Percentiles rank a stretch among this genome's conserved stretches.
These are phyloP conservation scores for Fringilla coelebs DNA, from an alignment of 2,797 vertebrate genomes.

Conservation along the genomic window DNA sequence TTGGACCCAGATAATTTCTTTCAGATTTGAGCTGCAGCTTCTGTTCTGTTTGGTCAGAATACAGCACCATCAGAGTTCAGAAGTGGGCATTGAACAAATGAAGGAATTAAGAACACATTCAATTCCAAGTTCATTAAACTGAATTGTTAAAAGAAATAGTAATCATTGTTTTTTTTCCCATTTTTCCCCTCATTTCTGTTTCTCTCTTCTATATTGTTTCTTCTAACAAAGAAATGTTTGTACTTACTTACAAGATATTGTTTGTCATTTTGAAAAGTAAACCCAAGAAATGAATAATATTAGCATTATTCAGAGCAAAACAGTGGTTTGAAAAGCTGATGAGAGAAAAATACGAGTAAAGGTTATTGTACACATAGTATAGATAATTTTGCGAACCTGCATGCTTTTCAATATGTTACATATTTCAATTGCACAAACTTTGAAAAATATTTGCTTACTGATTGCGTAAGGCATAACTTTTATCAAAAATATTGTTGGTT, in stretches of 20 bases:
- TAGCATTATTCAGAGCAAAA: not conserved
- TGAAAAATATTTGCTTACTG: not conserved
- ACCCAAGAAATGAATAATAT: not conserved
- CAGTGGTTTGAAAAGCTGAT: not conserved
- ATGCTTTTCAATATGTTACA: not conserved
- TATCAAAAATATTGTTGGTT: not conserved
- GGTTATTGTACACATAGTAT: not conserved
- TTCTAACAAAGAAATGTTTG: slow-evolving; percentile 2
- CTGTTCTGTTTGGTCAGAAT: slow-evolving; percentile 38
- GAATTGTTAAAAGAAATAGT: slow-evolving; percentile 64
- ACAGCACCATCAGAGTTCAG: not conserved
- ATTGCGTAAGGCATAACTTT: not conserved
- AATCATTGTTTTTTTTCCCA: not conserved
- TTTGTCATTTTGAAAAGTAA: not conserved
- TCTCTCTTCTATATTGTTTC: not conserved
- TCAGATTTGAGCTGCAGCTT: slow-evolving; percentile 40
- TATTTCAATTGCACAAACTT: not conserved
- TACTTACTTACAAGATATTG: not conserved
- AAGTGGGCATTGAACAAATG: slow-evolving; percentile 32
- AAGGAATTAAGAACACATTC: slow-evolving; percentile 52
- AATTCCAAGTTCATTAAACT: slow-evolving; percentile 42
- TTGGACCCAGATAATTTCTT: slow-evolving; percentile 18
- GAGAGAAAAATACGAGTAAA: not conserved
- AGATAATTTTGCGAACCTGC: not conserved
- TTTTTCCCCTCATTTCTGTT: not conserved